Evolutionary conservation across 2,113 vertebrate species (phyloP).

Genomic region (Gadus chalcogrammus): DNA sequence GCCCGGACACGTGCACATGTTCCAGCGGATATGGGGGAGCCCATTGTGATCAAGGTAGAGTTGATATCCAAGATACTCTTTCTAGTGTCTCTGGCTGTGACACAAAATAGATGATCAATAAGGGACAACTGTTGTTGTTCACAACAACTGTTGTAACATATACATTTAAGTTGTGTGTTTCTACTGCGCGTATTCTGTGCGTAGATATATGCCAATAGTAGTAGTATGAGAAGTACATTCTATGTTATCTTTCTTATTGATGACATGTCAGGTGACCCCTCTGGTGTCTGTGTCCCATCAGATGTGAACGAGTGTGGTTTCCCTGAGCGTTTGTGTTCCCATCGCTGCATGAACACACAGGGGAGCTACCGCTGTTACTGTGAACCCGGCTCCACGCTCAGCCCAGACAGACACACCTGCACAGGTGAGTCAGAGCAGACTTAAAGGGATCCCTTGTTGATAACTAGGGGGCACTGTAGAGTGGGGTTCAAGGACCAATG

Average conservation of each 20-base stretch:
- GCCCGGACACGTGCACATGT: slow-evolving; percentile 63
- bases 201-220: too few relatives aligned
- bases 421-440: slow-evolving; percentile 49
- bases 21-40: slow-evolving; percentile 54
- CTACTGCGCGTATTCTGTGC: too few relatives aligned
- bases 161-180: too few relatives aligned
- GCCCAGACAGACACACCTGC: slow-evolving; percentile 64
- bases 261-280: too few relatives aligned
- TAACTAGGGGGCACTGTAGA: too few relatives aligned
- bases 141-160: slow-evolving; percentile 25
- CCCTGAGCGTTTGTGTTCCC: slow-evolving; percentile 55
- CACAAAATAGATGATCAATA: slow-evolving; percentile 18
- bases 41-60: slow-evolving; percentile 63
- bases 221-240: too few relatives aligned
- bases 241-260: too few relatives aligned
- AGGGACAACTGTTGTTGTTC: slow-evolving; percentile 16
- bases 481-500: too few relatives aligned
- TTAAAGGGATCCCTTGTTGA: background rate
- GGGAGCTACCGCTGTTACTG: slow-evolving; percentile 72
- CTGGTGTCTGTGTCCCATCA: slow-evolving; percentile 21
- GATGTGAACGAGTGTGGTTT: slow-evolving; percentile 74
- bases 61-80: slow-evolving; percentile 4
- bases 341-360: slow-evolving; percentile 71
- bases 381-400: slow-evolving; percentile 62
- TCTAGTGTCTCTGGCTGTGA: too few relatives aligned